phyloP scores from a whole-genome alignment of 2,113 vertebrate species.

The Cochlearius cochlearius region DNA sequence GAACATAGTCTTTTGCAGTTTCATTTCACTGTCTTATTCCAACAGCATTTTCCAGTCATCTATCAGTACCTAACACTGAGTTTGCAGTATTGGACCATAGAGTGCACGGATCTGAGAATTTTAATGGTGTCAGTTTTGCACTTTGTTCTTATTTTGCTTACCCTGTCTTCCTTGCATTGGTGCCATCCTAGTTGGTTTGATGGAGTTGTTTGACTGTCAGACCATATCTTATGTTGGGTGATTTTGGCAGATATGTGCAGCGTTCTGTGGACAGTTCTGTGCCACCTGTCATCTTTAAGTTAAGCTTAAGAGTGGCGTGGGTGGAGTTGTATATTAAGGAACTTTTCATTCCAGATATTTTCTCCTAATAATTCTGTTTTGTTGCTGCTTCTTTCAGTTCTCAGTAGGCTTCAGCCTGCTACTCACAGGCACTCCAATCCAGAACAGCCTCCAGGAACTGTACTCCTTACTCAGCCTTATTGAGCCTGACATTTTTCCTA shows the following conservation, averaged over 20 bases:
- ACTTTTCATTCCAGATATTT: neutral
- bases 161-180: neutral
- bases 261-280: neutral
- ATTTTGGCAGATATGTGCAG: neutral
- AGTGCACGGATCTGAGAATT: neutral
- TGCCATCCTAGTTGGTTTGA: neutral
- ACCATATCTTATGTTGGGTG: neutral
- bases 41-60: neutral
- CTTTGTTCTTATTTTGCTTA: neutral
- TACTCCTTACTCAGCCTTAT: slow-evolving; percentile 89
- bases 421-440: slow-evolving; percentile 91
- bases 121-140: neutral
- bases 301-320: neutral
- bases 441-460: slow-evolving; percentile 91
- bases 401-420: slow-evolving; percentile 83
- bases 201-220: neutral
- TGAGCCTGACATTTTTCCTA: slow-evolving; percentile 82
- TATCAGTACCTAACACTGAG: neutral
- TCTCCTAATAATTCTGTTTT: neutral
- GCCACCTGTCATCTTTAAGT: neutral
- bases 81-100: neutral
- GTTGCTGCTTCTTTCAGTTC: slow-evolving; percentile 74
- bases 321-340: neutral
- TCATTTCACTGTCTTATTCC: neutral
- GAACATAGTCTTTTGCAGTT: neutral